Evolutionary conservation across 2,888 invertebrate species (phyloP), one percentile per base, ranked within the genome.

Genomic region (Operophtera brumata): DNA sequence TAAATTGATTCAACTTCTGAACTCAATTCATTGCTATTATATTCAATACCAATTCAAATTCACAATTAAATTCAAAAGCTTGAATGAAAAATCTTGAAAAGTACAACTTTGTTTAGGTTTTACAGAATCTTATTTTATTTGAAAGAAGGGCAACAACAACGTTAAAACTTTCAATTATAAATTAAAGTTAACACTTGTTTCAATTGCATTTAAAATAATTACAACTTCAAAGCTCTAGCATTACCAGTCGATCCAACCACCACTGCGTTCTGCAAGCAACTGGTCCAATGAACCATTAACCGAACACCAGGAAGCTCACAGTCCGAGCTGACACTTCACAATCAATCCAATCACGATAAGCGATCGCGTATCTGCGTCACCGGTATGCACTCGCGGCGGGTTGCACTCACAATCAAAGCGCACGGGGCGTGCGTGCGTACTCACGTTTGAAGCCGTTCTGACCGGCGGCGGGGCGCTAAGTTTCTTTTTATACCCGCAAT

Each of bases 361-460:
- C 75, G 64, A 60, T 59, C 41, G 45, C 53, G 51, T 43, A 51
- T 44, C 39, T 26, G 2, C 53, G 57, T 52, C 58, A 50, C 57
- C 7, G 1, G 6, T 52, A 63, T 64, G 69, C 80, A 82, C 83
- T 77, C 78, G 78, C 79, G 80, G 78, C 78, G 80, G 65, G 66
- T 68, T 75, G 74, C 83, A 84, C 84, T 75, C 80, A 80, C 79
- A 73, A 66, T 77, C 13, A 41, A 66, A 67, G 65, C 74, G 73
- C 78, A 72, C 77, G 59, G 67, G 64, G 73, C 86, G 81, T 84
- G 80, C 84, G 86, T 70, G 80, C 77, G 70, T 82, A 96, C 96
- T 96, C 96, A 96, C 96, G 96, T 96, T 96, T 94, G 95, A 95
- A 96, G 96, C 96, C 96, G 96, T 96, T 96, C 96, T 97, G 96